Evolutionary conservation across 2,797 vertebrate species (phyloP).

Genomic region (Myripristis jacobus): DNA sequence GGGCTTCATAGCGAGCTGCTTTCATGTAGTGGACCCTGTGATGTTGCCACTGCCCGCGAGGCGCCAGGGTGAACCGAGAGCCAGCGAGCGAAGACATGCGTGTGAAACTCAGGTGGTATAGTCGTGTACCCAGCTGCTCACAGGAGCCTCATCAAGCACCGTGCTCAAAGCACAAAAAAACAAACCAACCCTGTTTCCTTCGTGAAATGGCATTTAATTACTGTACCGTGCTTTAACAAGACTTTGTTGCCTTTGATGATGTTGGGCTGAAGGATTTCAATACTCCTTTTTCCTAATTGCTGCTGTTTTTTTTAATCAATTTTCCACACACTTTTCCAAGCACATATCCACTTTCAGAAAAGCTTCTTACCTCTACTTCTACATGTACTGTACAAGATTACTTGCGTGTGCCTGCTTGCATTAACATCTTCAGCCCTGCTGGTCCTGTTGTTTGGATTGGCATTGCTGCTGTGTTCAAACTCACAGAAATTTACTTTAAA

Average conservation of each 20-base stretch:
- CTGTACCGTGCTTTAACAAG: background rate
- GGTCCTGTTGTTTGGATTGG: too few species aligned
- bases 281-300: background rate
- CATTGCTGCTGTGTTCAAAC: too few species aligned
- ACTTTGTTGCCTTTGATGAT: background rate
- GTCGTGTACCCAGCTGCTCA: constrained; percentile 70
- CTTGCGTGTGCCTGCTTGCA: too few species aligned
- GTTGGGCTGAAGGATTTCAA: background rate
- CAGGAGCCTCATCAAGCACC: constrained; percentile 52
- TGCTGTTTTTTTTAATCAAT: background rate
- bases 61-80: constrained; percentile 55
- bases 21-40: constrained; percentile 38
- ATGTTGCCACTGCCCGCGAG: constrained; percentile 51
- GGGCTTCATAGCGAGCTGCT: constrained; percentile 41
- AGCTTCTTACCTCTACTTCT: too few species aligned
- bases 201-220: constrained; percentile 1
- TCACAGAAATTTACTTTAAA: too few species aligned
- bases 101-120: constrained; percentile 76
- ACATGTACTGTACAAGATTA: too few species aligned
- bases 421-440: too few species aligned
- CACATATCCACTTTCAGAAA: background rate
- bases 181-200: constrained; percentile 23
- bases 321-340: background rate
- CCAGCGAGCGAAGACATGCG: constrained; percentile 32
- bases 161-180: constrained; percentile 52